Conservation (phyloP, 2,888 invertebrate genomes). For the Sphaerophoria taeniata region DNA sequence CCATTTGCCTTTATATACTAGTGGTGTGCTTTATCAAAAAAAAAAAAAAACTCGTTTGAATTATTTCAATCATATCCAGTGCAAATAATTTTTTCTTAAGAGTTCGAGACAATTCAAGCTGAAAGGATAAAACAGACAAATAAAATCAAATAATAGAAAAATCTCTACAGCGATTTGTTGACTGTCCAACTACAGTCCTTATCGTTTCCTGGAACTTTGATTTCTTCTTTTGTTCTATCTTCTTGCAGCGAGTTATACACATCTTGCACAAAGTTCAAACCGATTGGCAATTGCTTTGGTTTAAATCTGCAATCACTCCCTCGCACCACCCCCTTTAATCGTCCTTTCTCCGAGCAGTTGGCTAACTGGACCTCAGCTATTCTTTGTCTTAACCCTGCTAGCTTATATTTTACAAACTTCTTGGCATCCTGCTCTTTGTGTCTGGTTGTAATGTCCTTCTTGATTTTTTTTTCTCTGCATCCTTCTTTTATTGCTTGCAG, state of each 20-base stretch:
- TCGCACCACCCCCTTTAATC: background rate
- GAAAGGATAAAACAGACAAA: background rate
- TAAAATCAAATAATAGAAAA: conserved; percentile 20
- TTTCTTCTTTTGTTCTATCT: background rate
- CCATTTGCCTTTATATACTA: too few species aligned
- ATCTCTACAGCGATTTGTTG: conserved; percentile 63
- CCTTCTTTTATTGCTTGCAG: conserved; percentile 60
- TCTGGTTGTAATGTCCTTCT: conserved; percentile 17
- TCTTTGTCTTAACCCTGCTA: background rate
- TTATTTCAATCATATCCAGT: background rate
- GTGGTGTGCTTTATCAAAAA: too few species aligned
- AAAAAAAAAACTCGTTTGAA: too few species aligned
- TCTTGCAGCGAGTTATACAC: background rate
- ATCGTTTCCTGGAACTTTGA: conserved; percentile 40
- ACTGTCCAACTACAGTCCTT: conserved; percentile 64
- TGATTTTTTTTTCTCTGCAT: background rate
- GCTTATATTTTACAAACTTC: conserved; percentile 48
- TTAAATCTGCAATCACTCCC: conserved; percentile 16
- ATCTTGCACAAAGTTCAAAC: conserved; percentile 58
- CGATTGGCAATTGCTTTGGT: conserved; percentile 57
- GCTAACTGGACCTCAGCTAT: background rate
- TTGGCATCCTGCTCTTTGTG: conserved; percentile 48
- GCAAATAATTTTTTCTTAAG: background rate
- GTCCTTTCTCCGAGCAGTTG: background rate
- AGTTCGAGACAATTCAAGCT: background rate